These are phyloP conservation scores for Enteromius trimaculatus DNA, from an alignment of 2,797 vertebrate genomes.

Conservation along the genomic window DNA sequence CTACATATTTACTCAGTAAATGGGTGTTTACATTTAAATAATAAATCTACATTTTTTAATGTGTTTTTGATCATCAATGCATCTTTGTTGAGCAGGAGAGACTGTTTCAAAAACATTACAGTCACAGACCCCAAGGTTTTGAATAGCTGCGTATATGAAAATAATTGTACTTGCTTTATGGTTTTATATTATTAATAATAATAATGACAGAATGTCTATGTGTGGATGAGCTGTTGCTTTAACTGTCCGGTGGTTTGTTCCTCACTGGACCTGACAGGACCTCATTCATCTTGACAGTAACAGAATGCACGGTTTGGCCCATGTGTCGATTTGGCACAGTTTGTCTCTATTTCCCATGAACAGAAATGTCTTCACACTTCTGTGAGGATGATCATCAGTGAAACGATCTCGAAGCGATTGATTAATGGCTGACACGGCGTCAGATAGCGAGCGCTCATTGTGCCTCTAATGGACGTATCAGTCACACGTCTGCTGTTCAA, in stretches of 20 bases:
- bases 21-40: accelerated
- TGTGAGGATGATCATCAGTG: constrained; percentile 53
- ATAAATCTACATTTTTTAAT: neutral
- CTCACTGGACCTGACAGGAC: neutral
- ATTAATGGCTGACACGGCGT: constrained; percentile 69
- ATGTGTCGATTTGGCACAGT: constrained; percentile 26
- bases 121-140: neutral
- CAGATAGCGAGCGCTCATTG: constrained; percentile 62
- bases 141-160: neutral
- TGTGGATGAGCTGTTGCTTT: neutral
- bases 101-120: neutral
- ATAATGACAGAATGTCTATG: neutral
- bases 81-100: neutral
- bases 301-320: constrained; percentile 47
- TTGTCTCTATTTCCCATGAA: constrained; percentile 28
- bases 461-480: constrained; percentile 71
- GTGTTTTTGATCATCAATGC: neutral
- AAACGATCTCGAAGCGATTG: constrained; percentile 65
- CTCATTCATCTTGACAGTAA: constrained; percentile 9
- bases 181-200: no score
- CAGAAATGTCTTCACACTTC: constrained; percentile 50
- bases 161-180: neutral
- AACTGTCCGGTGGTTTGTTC: neutral
- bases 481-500: constrained; percentile 65
- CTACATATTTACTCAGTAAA: neutral